phyloP scores from a whole-genome alignment of 30 jellyfish, hydroid and myxozoan species.

The Sanderia malayensis region DNA sequence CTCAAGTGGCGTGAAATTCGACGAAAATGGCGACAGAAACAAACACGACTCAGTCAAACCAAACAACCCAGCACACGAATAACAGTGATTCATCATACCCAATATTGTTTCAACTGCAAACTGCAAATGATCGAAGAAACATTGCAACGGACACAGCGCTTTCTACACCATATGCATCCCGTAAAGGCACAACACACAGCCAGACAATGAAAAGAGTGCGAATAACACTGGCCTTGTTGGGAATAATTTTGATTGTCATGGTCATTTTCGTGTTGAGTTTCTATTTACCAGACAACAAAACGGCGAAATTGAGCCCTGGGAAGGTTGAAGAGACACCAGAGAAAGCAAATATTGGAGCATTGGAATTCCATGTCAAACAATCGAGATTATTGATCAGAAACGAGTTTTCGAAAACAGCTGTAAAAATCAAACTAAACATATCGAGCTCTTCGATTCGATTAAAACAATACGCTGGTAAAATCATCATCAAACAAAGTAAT shows the following conservation, averaged over 20 bases:
- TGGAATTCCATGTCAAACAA: constrained; percentile 14
- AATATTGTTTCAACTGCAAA: constrained; percentile 43
- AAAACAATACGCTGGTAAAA: not conserved
- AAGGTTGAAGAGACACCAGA: not conserved
- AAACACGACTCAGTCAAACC: constrained; percentile 31
- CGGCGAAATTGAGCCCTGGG: not conserved
- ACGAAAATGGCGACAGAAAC: no score
- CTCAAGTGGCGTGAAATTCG: no score
- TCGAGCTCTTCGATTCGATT: constrained; percentile 5
- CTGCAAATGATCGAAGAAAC: constrained; percentile 14
- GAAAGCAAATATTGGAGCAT: constrained; percentile 19
- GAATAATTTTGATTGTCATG: constrained; percentile 79
- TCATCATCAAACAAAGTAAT: not conserved
- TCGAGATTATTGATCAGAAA: constrained; percentile 25
- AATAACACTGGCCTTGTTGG: constrained; percentile 71
- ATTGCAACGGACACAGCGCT: constrained; percentile 24
- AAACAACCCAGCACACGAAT: constrained; percentile 46
- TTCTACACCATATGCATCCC: constrained; percentile 32
- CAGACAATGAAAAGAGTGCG: constrained; percentile 70
- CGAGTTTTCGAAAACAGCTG: constrained; percentile 16
- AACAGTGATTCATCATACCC: constrained; percentile 56
- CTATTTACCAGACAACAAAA: constrained; percentile 65
- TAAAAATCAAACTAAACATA: constrained; percentile 26
- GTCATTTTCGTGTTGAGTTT: constrained; percentile 91
- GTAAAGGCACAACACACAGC: constrained; percentile 35